A percentile compares a stretch with the other conserved stretches of the same genome.
These are phyloP conservation scores for Stictocephala bisonia DNA, from an alignment of 2,888 invertebrate genomes.

Conservation along the genomic window DNA sequence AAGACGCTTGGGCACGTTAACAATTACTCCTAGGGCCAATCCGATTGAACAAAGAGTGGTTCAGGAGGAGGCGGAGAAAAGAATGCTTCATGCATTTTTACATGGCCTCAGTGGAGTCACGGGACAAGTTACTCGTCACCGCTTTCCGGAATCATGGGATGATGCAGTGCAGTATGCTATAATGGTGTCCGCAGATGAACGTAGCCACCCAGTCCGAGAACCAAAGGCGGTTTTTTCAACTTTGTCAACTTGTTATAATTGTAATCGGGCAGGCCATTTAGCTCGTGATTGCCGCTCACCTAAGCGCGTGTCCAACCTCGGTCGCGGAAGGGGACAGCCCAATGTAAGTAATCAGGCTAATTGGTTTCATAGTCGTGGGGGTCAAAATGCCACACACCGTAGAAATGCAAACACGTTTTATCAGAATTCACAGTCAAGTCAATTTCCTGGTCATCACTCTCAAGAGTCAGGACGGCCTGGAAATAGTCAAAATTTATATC, in stretches of 20 bases:
- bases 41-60: too few relatives aligned
- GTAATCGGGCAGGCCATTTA: background rate
- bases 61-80: background rate
- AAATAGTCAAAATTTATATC: background rate
- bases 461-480: background rate
- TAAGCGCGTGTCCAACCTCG: background rate
- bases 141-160: slow-evolving; percentile 9
- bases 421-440: too few relatives aligned
- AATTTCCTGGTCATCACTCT: background rate
- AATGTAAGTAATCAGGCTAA: too few relatives aligned
- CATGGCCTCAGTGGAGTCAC: background rate
- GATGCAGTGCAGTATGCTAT: slow-evolving; percentile 15
- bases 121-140: slow-evolving; percentile 5
- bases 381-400: background rate
- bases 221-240: background rate
- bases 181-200: slow-evolving; percentile 1
- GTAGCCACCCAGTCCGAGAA: background rate
- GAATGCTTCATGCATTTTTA: background rate
- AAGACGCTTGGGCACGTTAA: background rate
- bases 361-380: too few relatives aligned
- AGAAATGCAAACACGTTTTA: too few relatives aligned
- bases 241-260: slow-evolving; percentile 6
- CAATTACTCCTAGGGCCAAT: slow-evolving; percentile 1
- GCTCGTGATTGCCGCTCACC: background rate
- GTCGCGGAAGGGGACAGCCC: too few relatives aligned